Evolutionary conservation across 2,888 invertebrate genomes (phyloP).

Genomic region (Anorthoa munda): DNA sequence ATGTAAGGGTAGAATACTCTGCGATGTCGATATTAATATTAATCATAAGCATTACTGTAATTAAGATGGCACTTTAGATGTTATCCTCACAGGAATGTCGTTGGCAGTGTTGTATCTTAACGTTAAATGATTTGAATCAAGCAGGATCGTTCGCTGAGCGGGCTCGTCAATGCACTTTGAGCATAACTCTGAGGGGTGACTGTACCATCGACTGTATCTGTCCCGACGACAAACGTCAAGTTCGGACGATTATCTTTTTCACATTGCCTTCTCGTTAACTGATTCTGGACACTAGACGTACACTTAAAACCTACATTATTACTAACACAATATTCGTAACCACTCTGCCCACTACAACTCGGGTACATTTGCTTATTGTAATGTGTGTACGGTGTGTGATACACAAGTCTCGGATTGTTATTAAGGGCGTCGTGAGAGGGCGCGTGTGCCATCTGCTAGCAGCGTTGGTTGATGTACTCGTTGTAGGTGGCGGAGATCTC

Average conservation of each 20-base stretch:
- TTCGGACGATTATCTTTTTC: conserved; percentile 49
- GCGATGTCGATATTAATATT: conserved; percentile 57
- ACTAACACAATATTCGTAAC: conserved; percentile 73
- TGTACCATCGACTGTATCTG: conserved; percentile 49
- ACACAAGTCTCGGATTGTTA: conserved; percentile 65
- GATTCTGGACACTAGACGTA: conserved; percentile 78
- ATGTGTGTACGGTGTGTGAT: conserved; percentile 61
- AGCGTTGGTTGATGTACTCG: conserved; percentile 94
- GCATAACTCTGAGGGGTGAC: conserved; percentile 78
- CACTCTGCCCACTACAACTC: conserved; percentile 68
- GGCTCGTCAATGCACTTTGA: conserved; percentile 80
- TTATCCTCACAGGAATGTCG: conserved; percentile 81
- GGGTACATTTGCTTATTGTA: conserved; percentile 64
- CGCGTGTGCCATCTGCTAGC: conserved; percentile 93
- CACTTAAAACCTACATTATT: conserved; percentile 84
- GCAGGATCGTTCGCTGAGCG: conserved; percentile 63
- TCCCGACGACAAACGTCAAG: conserved; percentile 57
- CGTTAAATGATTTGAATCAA: conserved; percentile 72
- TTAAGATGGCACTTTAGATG: conserved; percentile 78
- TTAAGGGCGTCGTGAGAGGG: conserved; percentile 63
- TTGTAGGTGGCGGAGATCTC: conserved; percentile 97
- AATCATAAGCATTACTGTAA: conserved; percentile 73
- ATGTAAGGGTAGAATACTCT: conserved; percentile 45
- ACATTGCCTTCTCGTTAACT: conserved; percentile 58
- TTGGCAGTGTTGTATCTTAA: conserved; percentile 82